A percentile compares a stretch with the other conserved stretches of the same genome.
Evolutionary conservation across 2,113 vertebrate species (phyloP).

Genomic region (Andinoacara biseriatus): DNA sequence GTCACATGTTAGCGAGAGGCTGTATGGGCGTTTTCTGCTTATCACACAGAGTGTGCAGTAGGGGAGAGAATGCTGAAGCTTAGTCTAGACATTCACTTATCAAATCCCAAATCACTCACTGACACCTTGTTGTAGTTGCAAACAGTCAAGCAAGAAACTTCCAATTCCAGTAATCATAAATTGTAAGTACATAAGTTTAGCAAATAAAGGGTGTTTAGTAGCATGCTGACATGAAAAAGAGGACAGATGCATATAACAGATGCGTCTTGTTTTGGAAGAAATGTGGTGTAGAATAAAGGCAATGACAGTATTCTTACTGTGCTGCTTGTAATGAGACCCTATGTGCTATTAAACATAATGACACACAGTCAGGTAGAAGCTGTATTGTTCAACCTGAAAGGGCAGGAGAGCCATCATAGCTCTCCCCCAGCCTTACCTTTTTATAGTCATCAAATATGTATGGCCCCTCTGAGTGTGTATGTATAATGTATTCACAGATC

Average conservation of each 20-base stretch:
- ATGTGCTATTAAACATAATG: not conserved
- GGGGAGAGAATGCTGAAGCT: not conserved
- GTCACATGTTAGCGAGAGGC: slow-evolving; percentile 70
- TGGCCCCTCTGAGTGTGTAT: slow-evolving; percentile 51
- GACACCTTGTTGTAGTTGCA: not conserved
- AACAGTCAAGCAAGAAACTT: slow-evolving; percentile 16
- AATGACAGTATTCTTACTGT: not conserved
- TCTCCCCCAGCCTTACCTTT: slow-evolving; percentile 47
- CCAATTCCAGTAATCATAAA: not conserved
- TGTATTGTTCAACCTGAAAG: slow-evolving; percentile 12
- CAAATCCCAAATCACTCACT: not conserved
- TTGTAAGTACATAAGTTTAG: not conserved
- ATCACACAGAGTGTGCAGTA: slow-evolving; percentile 14
- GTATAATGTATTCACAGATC: slow-evolving; percentile 66
- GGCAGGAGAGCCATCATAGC: slow-evolving; percentile 18
- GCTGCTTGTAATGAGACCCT: not conserved
- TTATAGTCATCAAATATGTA: slow-evolving; percentile 76
- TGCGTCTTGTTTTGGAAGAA: not conserved
- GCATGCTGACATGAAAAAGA: not conserved
- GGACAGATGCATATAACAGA: not conserved
- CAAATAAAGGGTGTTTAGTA: not conserved
- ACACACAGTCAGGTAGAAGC: not conserved
- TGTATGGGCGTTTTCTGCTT: slow-evolving; percentile 36
- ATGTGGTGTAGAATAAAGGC: not conserved
- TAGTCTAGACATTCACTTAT: not conserved